Percentiles rank a stretch among this genome's conserved stretches.
Evolutionary conservation across 2,113 vertebrate genomes (phyloP).

Genomic region (Geococcyx californianus): DNA sequence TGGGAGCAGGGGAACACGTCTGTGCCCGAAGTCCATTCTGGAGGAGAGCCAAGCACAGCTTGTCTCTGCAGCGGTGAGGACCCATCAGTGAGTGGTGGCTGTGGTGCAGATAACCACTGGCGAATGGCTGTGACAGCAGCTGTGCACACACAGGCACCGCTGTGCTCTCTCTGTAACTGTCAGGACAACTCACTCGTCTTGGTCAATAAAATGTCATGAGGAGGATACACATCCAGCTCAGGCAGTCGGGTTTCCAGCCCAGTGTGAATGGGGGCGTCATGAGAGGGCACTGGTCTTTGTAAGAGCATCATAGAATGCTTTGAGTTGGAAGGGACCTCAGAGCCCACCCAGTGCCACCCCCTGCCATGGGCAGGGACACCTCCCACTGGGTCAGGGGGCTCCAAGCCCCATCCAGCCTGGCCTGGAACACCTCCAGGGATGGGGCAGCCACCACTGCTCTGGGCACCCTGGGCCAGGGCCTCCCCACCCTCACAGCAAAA

Average conservation of each 20-base stretch:
- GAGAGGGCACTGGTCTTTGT: background rate
- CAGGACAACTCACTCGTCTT: background rate
- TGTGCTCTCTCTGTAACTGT: background rate
- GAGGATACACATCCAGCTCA: background rate
- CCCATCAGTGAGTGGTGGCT: rapidly evolving
- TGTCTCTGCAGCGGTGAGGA: background rate
- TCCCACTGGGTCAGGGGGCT: too few species aligned
- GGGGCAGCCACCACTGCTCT: too few species aligned
- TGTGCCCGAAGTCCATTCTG: rapidly evolving
- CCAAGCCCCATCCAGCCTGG: too few species aligned
- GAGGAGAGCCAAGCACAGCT: background rate
- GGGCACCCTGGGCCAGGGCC: too few species aligned
- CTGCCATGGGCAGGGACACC: too few species aligned
- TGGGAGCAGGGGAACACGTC: background rate
- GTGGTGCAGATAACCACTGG: background rate
- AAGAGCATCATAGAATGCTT: background rate
- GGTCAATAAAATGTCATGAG: background rate
- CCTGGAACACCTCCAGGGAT: too few species aligned
- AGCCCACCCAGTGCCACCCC: too few species aligned
- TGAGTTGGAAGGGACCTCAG: too few species aligned
- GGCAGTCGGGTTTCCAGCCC: background rate
- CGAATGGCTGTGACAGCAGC: background rate
- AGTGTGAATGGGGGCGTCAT: rapidly evolving
- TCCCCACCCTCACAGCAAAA: too few species aligned
- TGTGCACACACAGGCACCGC: too few species aligned